Base-by-base conservation (phyloP, 2,888 invertebrate species). In the Drosophila subquinaria region DNA sequence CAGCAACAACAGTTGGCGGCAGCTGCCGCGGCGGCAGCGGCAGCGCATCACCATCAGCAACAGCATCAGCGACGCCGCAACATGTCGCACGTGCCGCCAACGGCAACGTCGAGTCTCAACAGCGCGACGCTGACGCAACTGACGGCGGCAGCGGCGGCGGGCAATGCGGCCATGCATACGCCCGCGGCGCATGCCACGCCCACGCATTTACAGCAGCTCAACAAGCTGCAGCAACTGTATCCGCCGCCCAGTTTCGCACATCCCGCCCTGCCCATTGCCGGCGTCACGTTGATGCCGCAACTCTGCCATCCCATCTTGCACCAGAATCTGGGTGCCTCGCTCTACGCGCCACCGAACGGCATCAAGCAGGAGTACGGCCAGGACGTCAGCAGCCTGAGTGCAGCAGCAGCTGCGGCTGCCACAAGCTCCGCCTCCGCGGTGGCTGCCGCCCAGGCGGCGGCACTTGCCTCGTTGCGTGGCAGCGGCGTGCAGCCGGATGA, bases 241-340 rank as follows among this genome's bases (percentile, higher is more conserved):
- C 90, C 91, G 79, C 91, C 91, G 68, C 88, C 90, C 48, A 90
- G 87, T 56, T 92, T 91, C 51, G 84, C 83, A 5, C 91, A 91
- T 72, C 91, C 92, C 79, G 90, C 90, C 38, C 57, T 91, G 70
- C 91, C 91, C 51, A 90, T 91, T 42, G 82, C 92, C 55, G 84
- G 92, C 60, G 91, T 92, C 11, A 81, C 92, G 60, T 76, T 91
- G 69, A 92, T 91, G 91, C 92, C 91, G 10, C 91, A 92, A 63
- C 83, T 91, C 61, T 91, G 91, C 79, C 91, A 91, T 79, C 91
- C 91, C 48, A 91, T 91, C 27, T 69, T 91, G 76, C 91, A 91
- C 80, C 91, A 91, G 76, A 91, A 91, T 73, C 73, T 91, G 72
- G 86, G 92, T 69, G 90, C 91, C 63, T 69, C 88, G 17, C 68